phyloP scores from a whole-genome alignment of 2,797 vertebrate genomes.

The Eremophila alpestris region DNA sequence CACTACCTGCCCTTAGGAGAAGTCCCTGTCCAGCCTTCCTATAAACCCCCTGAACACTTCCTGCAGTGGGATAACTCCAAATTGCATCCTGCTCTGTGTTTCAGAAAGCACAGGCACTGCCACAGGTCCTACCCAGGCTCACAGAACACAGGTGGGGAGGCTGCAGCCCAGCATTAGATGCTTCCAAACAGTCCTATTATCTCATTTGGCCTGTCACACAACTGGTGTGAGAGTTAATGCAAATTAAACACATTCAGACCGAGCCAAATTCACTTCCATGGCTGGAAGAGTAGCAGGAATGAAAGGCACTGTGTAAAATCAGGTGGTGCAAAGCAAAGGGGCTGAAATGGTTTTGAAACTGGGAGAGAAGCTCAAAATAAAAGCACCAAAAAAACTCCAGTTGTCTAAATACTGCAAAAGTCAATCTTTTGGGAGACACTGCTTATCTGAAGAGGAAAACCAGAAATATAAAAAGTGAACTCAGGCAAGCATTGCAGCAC shows the following conservation, averaged over 20 bases:
- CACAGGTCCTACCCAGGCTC: fast-evolving
- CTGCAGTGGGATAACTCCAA: not conserved
- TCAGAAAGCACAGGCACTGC: not conserved
- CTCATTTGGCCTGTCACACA: not conserved
- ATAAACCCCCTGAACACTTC: not conserved
- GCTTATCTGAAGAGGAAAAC: not conserved
- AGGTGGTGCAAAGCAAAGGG: not conserved
- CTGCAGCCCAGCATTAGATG: not conserved
- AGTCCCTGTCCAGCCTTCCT: not conserved
- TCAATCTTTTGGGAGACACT: not conserved
- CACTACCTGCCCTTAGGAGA: not conserved
- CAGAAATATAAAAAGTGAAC: not conserved
- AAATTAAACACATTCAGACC: not conserved
- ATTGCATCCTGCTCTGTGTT: not conserved
- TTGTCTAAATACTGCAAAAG: not conserved
- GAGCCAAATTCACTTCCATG: not conserved
- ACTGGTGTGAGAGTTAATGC: not conserved
- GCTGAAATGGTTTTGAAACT: not conserved
- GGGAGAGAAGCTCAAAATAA: not conserved
- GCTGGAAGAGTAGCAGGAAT: not conserved
- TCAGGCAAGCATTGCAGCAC: not conserved
- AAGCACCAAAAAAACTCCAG: not conserved
- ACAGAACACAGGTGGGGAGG: not conserved
- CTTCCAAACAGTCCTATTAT: not conserved
- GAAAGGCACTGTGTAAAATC: not conserved